Conservation (phyloP, 2,113 vertebrate genomes). For the Jaculus jaculus region DNA sequence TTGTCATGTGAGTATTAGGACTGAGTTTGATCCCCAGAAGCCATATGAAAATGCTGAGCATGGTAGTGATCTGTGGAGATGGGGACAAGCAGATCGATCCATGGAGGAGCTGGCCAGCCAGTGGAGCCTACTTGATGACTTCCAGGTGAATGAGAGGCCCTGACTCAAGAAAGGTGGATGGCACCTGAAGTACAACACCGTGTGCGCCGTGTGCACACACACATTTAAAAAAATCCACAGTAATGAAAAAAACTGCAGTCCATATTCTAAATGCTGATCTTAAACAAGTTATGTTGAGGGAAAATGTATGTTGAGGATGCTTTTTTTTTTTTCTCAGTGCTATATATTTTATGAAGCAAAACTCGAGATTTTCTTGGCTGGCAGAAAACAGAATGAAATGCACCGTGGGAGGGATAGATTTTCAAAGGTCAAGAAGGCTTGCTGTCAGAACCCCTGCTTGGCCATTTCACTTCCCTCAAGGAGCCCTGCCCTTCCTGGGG, state of each 20-base stretch:
- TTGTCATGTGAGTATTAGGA: too few species aligned
- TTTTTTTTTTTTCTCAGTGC: conserved; percentile 15
- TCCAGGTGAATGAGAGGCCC: too few species aligned
- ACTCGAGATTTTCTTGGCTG: neutral
- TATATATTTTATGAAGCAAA: neutral
- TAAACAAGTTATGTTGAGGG: neutral
- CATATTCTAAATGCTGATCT: neutral
- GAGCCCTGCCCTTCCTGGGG: neutral
- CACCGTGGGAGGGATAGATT: neutral
- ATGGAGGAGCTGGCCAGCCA: too few species aligned
- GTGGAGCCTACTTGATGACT: too few species aligned
- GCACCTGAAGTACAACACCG: too few species aligned
- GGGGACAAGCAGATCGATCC: too few species aligned
- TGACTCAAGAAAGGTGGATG: too few species aligned
- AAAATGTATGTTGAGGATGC: neutral
- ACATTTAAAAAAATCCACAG: too few species aligned
- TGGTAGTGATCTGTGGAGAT: too few species aligned
- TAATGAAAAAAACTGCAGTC: neutral
- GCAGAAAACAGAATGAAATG: conserved; percentile 48
- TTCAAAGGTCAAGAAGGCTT: conserved; percentile 51
- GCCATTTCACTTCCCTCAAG: conserved; percentile 16
- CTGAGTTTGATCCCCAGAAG: too few species aligned
- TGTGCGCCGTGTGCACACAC: too few species aligned
- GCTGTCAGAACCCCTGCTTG: conserved; percentile 23
- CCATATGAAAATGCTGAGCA: too few species aligned